A percentile compares a stretch with the other conserved stretches of the same genome.
Evolutionary conservation across 2,113 vertebrate genomes (phyloP).

Genomic region (Ondatra zibethicus): DNA sequence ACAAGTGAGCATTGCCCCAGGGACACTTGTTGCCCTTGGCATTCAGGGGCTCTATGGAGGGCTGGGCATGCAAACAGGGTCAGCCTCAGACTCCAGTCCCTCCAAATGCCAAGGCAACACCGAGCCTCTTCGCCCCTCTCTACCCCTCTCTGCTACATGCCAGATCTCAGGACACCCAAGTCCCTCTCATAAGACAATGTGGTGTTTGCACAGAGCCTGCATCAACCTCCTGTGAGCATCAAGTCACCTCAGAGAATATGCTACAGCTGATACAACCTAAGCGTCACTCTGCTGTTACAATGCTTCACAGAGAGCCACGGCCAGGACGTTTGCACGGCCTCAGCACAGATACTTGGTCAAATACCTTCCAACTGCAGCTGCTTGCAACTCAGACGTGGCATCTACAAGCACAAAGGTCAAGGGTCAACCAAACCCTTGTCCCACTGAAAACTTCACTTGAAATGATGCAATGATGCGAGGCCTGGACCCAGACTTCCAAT

Average conservation of each 20-base stretch:
- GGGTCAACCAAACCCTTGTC: not conserved
- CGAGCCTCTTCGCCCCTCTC: not conserved
- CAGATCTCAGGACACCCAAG: not conserved
- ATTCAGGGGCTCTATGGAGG: not conserved
- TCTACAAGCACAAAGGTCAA: not conserved
- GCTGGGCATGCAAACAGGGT: not conserved
- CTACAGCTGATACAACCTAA: not conserved
- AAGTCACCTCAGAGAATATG: not conserved
- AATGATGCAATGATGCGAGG: not conserved
- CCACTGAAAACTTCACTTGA: not conserved
- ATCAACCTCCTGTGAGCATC: not conserved
- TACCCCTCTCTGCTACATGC: not conserved
- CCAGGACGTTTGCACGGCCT: not conserved
- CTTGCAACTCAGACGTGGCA: not conserved
- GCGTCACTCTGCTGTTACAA: not conserved
- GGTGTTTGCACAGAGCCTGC: not conserved
- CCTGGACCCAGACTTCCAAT: not conserved
- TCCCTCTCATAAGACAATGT: not conserved
- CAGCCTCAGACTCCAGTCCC: not conserved
- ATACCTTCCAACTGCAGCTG: not conserved
- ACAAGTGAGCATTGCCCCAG: not conserved
- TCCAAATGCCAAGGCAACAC: not conserved
- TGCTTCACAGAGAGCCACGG: not conserved
- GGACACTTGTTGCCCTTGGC: not conserved
- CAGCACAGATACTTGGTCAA: not conserved